phyloP scores from a whole-genome alignment of 2,888 invertebrate genomes.

The Lycocerus yunnanus region DNA sequence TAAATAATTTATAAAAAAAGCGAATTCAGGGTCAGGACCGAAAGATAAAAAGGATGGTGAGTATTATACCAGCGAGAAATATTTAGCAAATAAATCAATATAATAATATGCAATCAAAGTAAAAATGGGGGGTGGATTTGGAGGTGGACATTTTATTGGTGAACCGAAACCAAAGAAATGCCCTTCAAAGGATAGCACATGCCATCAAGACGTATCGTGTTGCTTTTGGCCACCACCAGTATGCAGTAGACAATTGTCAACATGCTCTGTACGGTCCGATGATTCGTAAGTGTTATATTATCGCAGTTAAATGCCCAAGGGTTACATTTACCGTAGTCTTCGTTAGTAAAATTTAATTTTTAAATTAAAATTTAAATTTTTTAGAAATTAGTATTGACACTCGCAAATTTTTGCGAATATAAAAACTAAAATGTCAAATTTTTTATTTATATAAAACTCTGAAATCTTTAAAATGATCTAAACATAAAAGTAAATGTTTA shows the following conservation, averaged over 20 bases:
- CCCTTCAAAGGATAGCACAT: not conserved
- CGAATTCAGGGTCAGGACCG: not conserved
- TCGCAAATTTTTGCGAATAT: too few species aligned
- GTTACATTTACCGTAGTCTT: too few species aligned
- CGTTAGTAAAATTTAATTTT: too few species aligned
- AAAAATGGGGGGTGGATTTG: constrained; percentile 6
- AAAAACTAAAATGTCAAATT: too few species aligned
- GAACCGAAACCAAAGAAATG: not conserved
- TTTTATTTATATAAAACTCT: too few species aligned
- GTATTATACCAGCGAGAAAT: not conserved
- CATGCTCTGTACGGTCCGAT: not conserved
- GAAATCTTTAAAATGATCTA: too few species aligned
- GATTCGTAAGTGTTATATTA: not conserved
- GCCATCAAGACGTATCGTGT: not conserved
- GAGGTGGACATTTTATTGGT: constrained; percentile 2
- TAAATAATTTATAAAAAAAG: not conserved
- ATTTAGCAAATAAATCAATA: not conserved
- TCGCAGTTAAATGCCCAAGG: too few species aligned
- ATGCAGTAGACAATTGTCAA: not conserved
- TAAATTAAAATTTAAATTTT: too few species aligned
- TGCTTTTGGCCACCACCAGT: not conserved
- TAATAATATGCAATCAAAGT: not conserved
- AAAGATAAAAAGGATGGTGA: not conserved
- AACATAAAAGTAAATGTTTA: not conserved
- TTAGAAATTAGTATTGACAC: too few species aligned